Conservation (phyloP, 1,140 invertebrate genomes). For the Pogonognathellus flavescens region DNA sequence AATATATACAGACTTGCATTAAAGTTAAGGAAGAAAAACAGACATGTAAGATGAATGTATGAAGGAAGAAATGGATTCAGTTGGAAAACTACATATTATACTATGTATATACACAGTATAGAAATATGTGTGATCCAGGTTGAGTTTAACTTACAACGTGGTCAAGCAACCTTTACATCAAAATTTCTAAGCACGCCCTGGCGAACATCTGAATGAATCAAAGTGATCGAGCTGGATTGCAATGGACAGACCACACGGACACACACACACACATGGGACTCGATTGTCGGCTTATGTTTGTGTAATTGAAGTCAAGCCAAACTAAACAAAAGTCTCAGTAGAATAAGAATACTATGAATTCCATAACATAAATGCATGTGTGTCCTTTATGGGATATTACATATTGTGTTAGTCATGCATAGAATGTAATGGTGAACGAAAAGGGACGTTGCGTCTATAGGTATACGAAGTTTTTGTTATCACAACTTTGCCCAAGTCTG, state of each 20-base stretch:
- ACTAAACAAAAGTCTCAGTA: background rate
- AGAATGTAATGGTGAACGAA: no score
- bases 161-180: background rate
- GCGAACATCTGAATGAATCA: background rate
- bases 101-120: no score
- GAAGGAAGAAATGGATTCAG: no score
- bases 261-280: background rate
- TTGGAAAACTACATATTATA: no score
- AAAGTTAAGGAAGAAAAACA: background rate
- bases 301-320: constrained; percentile 4
- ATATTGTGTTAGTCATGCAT: no score
- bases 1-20: background rate
- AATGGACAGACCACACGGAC: constrained; percentile 37
- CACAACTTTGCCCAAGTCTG: background rate
- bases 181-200: constrained; percentile 5
- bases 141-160: background rate
- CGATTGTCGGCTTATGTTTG: constrained; percentile 24
- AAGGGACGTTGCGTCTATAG: no score
- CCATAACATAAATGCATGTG: background rate
- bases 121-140: background rate
- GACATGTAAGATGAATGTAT: no score
- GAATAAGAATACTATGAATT: background rate
- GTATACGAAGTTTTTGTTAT: no score
- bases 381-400: background rate
- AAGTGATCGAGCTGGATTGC: background rate